Percentiles rank a stretch among this genome's conserved stretches.
Evolutionary conservation across 2,888 invertebrate genomes (phyloP).

Genomic region (Girardia tigrina): DNA sequence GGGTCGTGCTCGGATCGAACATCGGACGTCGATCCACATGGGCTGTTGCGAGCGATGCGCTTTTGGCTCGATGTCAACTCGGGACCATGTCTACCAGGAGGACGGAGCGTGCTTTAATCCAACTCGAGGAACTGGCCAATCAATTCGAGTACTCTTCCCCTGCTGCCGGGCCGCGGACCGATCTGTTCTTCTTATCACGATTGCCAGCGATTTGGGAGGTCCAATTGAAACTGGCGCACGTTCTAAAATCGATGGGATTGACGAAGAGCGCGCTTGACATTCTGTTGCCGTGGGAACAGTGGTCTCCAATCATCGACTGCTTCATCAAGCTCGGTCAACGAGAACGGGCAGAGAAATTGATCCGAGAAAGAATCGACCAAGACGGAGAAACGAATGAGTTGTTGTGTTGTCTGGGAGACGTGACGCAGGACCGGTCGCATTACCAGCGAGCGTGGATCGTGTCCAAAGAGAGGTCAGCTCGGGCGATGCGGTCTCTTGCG

Average conservation of each 20-base stretch:
- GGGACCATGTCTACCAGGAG: background rate
- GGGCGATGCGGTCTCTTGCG: slow-evolving; percentile 78
- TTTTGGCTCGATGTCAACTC: slow-evolving; percentile 9
- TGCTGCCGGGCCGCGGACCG: background rate
- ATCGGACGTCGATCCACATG: background rate
- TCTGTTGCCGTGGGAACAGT: background rate
- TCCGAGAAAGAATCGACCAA: slow-evolving; percentile 60
- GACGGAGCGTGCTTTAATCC: slow-evolving; percentile 5
- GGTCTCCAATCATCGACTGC: background rate
- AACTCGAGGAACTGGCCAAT: slow-evolving; percentile 25
- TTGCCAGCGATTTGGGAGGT: slow-evolving; percentile 29
- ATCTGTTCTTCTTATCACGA: slow-evolving; percentile 11
- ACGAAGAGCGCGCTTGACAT: background rate
- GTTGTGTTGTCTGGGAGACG: slow-evolving; percentile 80
- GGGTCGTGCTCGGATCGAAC: background rate
- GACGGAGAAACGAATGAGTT: slow-evolving; percentile 68
- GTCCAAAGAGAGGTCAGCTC: slow-evolving; percentile 65
- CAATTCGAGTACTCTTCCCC: background rate
- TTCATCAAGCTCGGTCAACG: background rate
- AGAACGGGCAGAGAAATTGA: slow-evolving; percentile 64
- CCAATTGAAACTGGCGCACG: background rate
- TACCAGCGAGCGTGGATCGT: slow-evolving; percentile 82
- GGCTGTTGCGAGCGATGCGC: background rate
- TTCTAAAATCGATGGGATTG: background rate
- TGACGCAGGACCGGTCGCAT: slow-evolving; percentile 62